Base-by-base conservation (phyloP, 2,113 vertebrate genomes). In the Halichoerus grypus region DNA sequence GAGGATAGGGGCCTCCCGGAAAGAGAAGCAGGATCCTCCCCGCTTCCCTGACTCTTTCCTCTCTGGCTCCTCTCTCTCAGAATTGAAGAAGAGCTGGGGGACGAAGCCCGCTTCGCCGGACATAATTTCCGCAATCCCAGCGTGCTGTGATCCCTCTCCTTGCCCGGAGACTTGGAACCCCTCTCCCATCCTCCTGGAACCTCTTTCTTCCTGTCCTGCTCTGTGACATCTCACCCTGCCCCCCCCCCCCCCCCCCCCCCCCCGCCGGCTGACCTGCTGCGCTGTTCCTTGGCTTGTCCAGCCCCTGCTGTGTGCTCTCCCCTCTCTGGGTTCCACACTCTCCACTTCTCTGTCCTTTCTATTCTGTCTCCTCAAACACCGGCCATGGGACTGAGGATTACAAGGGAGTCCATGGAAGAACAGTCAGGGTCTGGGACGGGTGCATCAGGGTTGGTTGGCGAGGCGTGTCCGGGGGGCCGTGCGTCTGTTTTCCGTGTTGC, bases 101-200 rank as follows among this genome's bases (percentile, higher is more conserved):
- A 99, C 0, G 99, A 99, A 98, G 99, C 99, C 84, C 99, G 98
- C 97, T 99, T 99, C 59, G 99, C 99, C 0, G 99, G 99, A 96
- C 99, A 99, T 98, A 99, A 99, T 98, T 99, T 99, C 77, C 99
- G 99, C 95, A 99, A 99, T 94, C 99, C 99, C 90, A 99, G 99
- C 57, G 99, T 99, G 97, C 99, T 99, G 98, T 99, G 98, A 99
- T 86, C 81, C 12, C 96, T 61, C 79, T 51, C 1, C 61, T 72
- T 81, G 72, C 97, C 89, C 84, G 92, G 77, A 96, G 72, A 69
- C 57, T 13, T 57, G 96, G 91, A 87, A 26, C 59, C 81, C 80
- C 84, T 90, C 53, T 39, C 85, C 89, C 33, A 13, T 63, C 57
- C 90, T 93, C 97, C 97, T 51, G 89, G 96, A 95, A 28, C 94